phyloP scores from a whole-genome alignment of 2,113 vertebrate genomes.

The Sinocyclocheilus rhinocerous region DNA sequence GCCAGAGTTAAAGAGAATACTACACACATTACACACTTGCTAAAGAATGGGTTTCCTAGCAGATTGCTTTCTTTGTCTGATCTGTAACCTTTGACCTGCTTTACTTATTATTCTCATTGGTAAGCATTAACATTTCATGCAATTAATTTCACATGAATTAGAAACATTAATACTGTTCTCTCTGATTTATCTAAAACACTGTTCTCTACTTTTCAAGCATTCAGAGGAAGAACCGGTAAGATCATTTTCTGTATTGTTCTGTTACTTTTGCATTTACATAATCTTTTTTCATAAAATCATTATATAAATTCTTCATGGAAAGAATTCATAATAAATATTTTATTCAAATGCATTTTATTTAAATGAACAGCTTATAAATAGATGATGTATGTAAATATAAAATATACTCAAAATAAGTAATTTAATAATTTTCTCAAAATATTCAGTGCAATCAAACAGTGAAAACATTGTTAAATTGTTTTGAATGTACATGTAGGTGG shows the following conservation, averaged over 20 bases:
- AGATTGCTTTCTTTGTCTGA: neutral
- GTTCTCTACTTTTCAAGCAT: conserved; percentile 88
- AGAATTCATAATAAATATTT: neutral
- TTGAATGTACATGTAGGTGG: no score
- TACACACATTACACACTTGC: neutral
- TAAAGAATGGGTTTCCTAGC: neutral
- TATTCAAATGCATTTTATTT: neutral
- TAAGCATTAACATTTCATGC: neutral
- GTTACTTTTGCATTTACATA: conserved; percentile 7
- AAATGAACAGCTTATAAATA: neutral
- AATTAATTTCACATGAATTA: neutral
- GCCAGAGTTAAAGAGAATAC: neutral
- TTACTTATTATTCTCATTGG: neutral
- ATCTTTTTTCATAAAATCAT: neutral
- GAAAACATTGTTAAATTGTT: no score
- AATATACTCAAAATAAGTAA: neutral
- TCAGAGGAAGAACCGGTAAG: conserved; percentile 96
- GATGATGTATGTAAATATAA: neutral
- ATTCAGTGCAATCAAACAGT: no score
- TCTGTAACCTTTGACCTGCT: neutral
- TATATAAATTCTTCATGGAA: neutral
- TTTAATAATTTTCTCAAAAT: no score
- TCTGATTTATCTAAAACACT: conserved; percentile 51
- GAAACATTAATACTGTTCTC: neutral
- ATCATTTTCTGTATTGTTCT: conserved; percentile 61